These are phyloP conservation scores for Drosophila testacea DNA, from an alignment of 2,888 invertebrate species.

Conservation along the genomic window DNA sequence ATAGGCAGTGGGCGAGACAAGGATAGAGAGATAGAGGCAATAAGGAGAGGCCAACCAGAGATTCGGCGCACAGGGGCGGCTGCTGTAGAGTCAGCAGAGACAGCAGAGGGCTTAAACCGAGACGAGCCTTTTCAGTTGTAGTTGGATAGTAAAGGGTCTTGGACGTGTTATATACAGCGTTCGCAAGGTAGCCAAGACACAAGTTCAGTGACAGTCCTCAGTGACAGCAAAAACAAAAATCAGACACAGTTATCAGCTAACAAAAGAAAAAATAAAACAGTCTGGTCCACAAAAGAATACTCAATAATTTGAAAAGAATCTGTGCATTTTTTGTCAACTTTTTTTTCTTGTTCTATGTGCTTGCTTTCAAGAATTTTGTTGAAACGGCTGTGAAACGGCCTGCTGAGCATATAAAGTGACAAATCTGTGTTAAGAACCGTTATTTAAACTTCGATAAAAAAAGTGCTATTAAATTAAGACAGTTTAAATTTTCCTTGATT, in stretches of 20 bases:
- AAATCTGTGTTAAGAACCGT: too few species aligned
- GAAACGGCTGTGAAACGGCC: not conserved
- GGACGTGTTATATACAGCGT: constrained; percentile 77
- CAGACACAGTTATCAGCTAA: not conserved
- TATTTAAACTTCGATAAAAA: too few species aligned
- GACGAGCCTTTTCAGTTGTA: constrained; percentile 83
- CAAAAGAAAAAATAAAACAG: not conserved
- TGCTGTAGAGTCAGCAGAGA: constrained; percentile 48
- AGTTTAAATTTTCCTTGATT: not conserved
- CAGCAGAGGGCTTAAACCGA: constrained; percentile 42
- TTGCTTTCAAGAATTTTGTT: not conserved
- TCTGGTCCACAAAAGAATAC: not conserved
- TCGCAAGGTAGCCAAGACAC: constrained; percentile 68
- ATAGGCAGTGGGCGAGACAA: not conserved
- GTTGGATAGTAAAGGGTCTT: constrained; percentile 84
- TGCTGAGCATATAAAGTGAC: not conserved
- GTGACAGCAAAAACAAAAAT: constrained; percentile 18
- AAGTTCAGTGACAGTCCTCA: constrained; percentile 17
- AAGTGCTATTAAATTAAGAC: too few species aligned
- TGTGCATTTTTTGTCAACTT: constrained; percentile 7
- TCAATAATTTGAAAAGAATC: not conserved
- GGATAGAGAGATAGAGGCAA: constrained; percentile 9
- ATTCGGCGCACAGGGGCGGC: constrained; percentile 66
- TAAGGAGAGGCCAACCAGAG: constrained; percentile 21
- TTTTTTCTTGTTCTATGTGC: not conserved